Conservation (phyloP, 2,113 vertebrate genomes). For the Paradoxurus hermaphroditus region DNA sequence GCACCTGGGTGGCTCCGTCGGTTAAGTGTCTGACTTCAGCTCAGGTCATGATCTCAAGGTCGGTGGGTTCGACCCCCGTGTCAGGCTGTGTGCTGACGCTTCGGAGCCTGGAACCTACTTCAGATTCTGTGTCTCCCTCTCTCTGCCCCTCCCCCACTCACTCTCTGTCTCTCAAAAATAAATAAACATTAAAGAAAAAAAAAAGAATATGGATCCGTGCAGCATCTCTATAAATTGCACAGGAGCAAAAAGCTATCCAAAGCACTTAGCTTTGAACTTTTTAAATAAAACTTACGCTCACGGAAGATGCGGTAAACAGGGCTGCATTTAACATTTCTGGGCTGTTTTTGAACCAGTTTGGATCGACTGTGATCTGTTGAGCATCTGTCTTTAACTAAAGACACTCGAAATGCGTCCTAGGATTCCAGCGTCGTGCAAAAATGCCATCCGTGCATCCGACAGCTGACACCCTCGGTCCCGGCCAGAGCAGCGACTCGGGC, state of each 20-base stretch:
- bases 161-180: no score
- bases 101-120: no score
- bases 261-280: background rate
- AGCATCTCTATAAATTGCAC: background rate
- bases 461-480: rapidly evolving
- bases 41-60: no score
- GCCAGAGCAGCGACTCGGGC: background rate
- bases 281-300: background rate
- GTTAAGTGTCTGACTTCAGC: no score
- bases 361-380: background rate
- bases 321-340: background rate
- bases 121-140: no score
- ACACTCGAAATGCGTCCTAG: background rate
- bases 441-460: background rate
- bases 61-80: no score
- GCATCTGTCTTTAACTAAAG: background rate
- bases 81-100: no score
- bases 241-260: background rate
- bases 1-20: no score
- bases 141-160: no score
- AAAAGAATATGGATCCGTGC: background rate
- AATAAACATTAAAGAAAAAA: background rate
- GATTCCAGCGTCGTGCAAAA: background rate
- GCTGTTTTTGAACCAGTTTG: background rate
- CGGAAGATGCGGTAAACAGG: background rate